phyloP scores from a whole-genome alignment of 1,140 invertebrate species.

The Bombus impatiens region DNA sequence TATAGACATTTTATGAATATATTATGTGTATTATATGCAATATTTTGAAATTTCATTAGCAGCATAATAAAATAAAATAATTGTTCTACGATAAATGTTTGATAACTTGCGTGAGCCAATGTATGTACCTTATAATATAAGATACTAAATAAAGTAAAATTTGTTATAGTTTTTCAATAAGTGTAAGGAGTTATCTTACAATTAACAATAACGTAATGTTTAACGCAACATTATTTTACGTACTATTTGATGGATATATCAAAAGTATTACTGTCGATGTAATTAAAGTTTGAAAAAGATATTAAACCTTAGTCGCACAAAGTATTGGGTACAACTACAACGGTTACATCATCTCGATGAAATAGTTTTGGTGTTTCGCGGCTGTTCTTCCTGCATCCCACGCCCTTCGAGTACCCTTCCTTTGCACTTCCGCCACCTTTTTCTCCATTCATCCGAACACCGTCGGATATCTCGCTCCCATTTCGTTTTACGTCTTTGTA shows the following conservation, averaged over 20 bases:
- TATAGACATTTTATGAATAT: too few relatives aligned
- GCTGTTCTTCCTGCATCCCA: constrained; percentile 48
- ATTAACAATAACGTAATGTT: not conserved
- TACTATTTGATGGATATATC: not conserved
- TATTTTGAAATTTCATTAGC: too few relatives aligned
- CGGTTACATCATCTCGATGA: constrained; percentile 1
- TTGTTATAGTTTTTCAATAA: not conserved
- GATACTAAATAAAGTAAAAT: not conserved
- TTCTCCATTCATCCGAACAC: constrained; percentile 72
- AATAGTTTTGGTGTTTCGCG: constrained; percentile 31
- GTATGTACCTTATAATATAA: not conserved
- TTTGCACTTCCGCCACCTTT: constrained; percentile 45
- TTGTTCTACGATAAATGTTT: too few relatives aligned
- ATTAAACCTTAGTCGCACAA: not conserved
- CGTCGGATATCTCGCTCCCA: constrained; percentile 75
- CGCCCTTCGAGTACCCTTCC: constrained; percentile 15
- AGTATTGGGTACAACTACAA: not conserved
- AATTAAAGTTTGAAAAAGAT: not conserved
- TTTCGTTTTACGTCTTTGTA: constrained; percentile 77
- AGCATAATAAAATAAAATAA: too few relatives aligned
- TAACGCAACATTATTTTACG: not conserved
- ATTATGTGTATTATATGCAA: too few relatives aligned
- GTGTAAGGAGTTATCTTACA: not conserved
- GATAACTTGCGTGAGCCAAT: not conserved
- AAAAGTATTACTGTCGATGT: too few relatives aligned